Percentiles rank a stretch among this genome's conserved stretches.
Conservation (phyloP, 2,888 invertebrate species). For the Synergus gifuensis region DNA sequence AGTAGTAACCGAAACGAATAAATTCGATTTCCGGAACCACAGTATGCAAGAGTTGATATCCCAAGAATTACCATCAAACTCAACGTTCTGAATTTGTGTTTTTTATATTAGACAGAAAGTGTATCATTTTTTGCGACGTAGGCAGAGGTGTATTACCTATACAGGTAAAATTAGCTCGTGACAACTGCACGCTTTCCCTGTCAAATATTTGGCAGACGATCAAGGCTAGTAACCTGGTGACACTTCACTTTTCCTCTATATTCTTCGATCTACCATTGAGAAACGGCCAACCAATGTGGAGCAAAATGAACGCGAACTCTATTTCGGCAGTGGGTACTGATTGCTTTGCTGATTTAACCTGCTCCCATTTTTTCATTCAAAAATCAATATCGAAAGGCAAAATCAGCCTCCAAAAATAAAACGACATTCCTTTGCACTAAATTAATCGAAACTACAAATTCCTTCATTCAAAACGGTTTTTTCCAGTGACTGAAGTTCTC, state of each 20-base stretch:
- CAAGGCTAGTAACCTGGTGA: slow-evolving; percentile 74
- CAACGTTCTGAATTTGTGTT: not conserved
- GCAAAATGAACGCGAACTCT: slow-evolving; percentile 39
- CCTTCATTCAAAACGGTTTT: not conserved
- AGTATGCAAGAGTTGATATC: not conserved
- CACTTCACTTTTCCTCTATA: slow-evolving; percentile 39
- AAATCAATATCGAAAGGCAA: not conserved
- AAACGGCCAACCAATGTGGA: slow-evolving; percentile 38
- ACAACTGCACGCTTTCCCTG: slow-evolving; percentile 71
- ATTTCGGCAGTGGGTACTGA: slow-evolving; percentile 19
- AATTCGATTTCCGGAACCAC: not conserved
- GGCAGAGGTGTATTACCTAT: slow-evolving; percentile 19
- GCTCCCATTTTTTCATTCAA: slow-evolving; percentile 27
- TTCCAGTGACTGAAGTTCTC: not conserved
- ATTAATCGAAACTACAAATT: not conserved
- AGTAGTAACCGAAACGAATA: not conserved
- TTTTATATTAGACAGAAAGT: not conserved
- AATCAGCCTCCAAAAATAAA: not conserved
- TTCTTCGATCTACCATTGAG: slow-evolving; percentile 49
- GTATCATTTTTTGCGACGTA: not conserved
- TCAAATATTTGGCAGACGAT: slow-evolving; percentile 73
- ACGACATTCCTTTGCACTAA: not conserved
- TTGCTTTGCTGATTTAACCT: slow-evolving; percentile 19
- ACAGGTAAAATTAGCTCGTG: slow-evolving; percentile 49
- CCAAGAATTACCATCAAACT: not conserved